Evolutionary conservation across 2,888 invertebrate species (phyloP).

Genomic region (Sesia apiformis): DNA sequence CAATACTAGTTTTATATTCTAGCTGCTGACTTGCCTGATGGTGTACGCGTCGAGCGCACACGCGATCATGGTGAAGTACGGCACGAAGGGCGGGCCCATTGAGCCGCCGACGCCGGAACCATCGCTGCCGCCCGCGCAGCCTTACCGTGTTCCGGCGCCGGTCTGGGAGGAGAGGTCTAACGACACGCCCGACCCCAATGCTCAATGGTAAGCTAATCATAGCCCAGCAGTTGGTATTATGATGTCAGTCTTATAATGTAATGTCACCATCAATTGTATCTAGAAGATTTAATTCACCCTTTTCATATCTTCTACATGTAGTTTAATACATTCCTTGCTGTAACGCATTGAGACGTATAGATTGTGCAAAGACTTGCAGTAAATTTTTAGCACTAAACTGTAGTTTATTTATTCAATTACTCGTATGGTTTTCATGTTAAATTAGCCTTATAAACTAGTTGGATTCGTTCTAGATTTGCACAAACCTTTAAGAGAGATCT

Average conservation of each 20-base stretch:
- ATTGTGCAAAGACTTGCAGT: too few relatives aligned
- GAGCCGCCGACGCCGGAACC: conserved; percentile 72
- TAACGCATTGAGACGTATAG: too few relatives aligned
- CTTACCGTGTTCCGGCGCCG: conserved; percentile 73
- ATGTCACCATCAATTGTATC: too few relatives aligned
- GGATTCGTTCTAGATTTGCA: too few relatives aligned
- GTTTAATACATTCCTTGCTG: not conserved
- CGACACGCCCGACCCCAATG: conserved; percentile 76
- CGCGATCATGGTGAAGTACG: conserved; percentile 77
- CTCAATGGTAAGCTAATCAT: conserved; percentile 59
- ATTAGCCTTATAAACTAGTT: too few relatives aligned
- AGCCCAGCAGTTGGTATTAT: not conserved
- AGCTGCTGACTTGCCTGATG: conserved; percentile 63
- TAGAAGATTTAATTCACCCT: not conserved
- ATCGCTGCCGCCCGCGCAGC: conserved; percentile 57
- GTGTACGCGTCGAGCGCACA: conserved; percentile 60
- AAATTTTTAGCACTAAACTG: too few relatives aligned
- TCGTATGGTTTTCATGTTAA: too few relatives aligned
- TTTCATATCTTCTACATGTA: not conserved
- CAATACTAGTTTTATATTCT: conserved; percentile 1
- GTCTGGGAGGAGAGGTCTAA: conserved; percentile 76
- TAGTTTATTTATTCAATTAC: too few relatives aligned
- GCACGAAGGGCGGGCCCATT: conserved; percentile 76
- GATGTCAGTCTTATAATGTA: not conserved
- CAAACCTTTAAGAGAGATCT: too few relatives aligned